phyloP scores from a whole-genome alignment of 2,797 vertebrate species.

The Spinibarbus caldwelli region DNA sequence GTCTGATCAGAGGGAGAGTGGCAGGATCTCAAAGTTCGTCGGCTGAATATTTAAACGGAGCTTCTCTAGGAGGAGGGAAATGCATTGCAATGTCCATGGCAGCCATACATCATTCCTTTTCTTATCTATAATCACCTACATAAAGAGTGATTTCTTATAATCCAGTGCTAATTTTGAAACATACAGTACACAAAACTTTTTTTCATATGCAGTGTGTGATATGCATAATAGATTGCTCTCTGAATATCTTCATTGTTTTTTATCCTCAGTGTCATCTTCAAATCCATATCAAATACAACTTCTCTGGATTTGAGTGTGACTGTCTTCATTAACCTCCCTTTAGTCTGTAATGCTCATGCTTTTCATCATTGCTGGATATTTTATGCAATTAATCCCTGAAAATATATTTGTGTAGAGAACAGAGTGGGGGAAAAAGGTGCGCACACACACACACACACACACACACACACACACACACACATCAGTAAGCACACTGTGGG shows the following conservation, averaged over 20 bases:
- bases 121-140: neutral
- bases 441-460: too few relatives aligned
- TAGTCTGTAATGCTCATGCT: conserved; percentile 10
- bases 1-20: conserved; percentile 43
- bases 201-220: neutral
- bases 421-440: conserved; percentile 54
- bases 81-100: conserved; percentile 27
- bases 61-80: conserved; percentile 27
- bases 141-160: neutral
- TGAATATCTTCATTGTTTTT: neutral
- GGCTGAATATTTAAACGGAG: conserved; percentile 42
- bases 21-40: conserved; percentile 53
- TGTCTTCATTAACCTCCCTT: conserved; percentile 26
- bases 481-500: conserved; percentile 76
- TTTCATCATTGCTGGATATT: conserved; percentile 49
- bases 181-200: neutral
- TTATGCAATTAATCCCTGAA: conserved; percentile 54
- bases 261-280: neutral
- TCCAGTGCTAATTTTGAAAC: neutral
- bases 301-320: conserved; percentile 12
- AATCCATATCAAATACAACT: conserved; percentile 5
- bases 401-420: conserved; percentile 53
- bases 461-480: too few relatives aligned
- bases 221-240: conserved; percentile 30
- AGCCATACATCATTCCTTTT: conserved; percentile 32